These are phyloP conservation scores for Siniperca chuatsi DNA, from an alignment of 2,113 vertebrate genomes.

Conservation along the genomic window DNA sequence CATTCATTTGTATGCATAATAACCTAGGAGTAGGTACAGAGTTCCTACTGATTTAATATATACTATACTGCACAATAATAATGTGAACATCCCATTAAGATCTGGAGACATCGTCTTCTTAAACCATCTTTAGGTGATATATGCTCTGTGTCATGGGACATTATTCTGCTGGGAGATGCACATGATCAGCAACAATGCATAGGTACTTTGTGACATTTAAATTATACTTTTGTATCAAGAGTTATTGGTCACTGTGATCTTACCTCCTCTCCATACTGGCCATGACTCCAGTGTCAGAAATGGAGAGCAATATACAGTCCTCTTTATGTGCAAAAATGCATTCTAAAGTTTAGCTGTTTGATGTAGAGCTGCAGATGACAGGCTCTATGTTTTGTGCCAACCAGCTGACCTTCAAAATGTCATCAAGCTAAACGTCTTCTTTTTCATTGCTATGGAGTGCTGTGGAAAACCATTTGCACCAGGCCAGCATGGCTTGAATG, in stretches of 20 bases:
- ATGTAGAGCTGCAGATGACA: not conserved
- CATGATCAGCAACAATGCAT: not conserved
- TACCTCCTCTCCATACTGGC: not conserved
- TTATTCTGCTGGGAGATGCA: not conserved
- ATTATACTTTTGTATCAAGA: not conserved
- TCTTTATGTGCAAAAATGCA: not conserved
- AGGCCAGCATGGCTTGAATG: not conserved
- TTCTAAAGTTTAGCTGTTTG: slow-evolving; percentile 4
- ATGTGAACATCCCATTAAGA: not conserved
- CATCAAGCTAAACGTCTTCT: not conserved
- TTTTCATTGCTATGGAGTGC: not conserved
- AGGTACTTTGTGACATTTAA: not conserved
- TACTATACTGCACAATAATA: not conserved
- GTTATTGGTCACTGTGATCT: not conserved
- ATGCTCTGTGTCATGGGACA: not conserved
- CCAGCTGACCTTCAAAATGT: slow-evolving; percentile 5
- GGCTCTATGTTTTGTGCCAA: not conserved
- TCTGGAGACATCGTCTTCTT: not conserved
- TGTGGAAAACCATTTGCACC: not conserved
- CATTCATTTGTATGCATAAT: not conserved
- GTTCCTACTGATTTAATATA: not conserved
- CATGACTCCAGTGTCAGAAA: not conserved
- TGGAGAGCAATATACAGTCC: not conserved
- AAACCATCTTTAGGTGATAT: not conserved
- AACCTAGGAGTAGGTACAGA: not conserved